Evolutionary conservation across 2,888 invertebrate species (phyloP).

Genomic region (Iselma pallidipennis): DNA sequence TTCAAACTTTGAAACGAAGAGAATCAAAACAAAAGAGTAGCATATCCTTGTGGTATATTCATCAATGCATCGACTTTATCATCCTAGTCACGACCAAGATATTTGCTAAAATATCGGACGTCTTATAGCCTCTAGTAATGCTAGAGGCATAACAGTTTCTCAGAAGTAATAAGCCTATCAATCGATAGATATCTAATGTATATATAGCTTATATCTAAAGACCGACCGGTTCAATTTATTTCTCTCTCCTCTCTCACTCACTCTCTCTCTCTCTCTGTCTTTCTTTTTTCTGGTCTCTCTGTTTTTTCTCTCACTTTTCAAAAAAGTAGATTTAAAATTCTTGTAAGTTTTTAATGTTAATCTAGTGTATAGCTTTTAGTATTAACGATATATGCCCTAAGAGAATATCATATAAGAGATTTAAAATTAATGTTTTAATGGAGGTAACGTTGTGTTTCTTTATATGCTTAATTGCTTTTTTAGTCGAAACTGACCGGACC

Average conservation of each 20-base stretch:
- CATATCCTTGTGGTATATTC: not conserved
- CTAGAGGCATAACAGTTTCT: conserved; percentile 15
- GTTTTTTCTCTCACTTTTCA: not conserved
- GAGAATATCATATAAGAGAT: conserved; percentile 15
- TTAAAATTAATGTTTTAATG: conserved; percentile 24
- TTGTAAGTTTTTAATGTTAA: conserved; percentile 11
- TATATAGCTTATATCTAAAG: not conserved
- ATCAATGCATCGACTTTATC: conserved; percentile 14
- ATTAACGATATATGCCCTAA: conserved; percentile 16
- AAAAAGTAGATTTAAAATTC: conserved; percentile 12
- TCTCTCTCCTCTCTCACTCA: too few species aligned
- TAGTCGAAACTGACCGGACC: not conserved
- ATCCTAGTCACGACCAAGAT: conserved; percentile 31
- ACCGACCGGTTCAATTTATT: not conserved
- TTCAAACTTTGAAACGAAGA: not conserved
- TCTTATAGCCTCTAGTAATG: conserved; percentile 11
- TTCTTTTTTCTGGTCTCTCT: not conserved
- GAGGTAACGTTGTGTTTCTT: conserved; percentile 7
- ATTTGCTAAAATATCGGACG: conserved; percentile 28
- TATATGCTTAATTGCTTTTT: conserved; percentile 19
- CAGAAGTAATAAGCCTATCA: conserved; percentile 22
- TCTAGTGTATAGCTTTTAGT: conserved; percentile 19
- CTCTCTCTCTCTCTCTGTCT: too few species aligned
- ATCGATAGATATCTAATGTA: conserved; percentile 22
- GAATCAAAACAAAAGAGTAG: not conserved